Evolutionary conservation across 2,888 invertebrate genomes (phyloP), one percentile per base, ranked within the genome.

Genomic region (Drosophila buzzatii): DNA sequence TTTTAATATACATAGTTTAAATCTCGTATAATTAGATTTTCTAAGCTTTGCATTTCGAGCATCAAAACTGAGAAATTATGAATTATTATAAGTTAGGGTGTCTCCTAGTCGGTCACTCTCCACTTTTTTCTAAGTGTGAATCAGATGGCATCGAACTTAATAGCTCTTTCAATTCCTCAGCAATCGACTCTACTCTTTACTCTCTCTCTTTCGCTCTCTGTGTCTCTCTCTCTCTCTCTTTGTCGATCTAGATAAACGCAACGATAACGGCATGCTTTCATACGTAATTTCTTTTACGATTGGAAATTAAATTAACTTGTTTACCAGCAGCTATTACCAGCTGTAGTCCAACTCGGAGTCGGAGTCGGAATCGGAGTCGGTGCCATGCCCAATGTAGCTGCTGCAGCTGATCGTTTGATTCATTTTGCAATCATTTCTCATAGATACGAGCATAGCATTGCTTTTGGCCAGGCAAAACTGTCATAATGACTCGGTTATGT

Each of bases 231-330:
- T 42, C n/a, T 56, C 18, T 47, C 4, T 55, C 8, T 39, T 39
- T 31, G 0, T 37, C 10, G 42, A 8, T 45, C 47, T 57, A 63
- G 81, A 82, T 85, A 82, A 90, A 73, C 35, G 59, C 61, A 42
- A 60, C 83, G 86, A 90, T 90, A 90, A 85, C 89, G 90, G 80
- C 86, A 55, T 71, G 84, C 73, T 79, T 90, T 89, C 71, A 88
- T 90, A 90, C 89, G 86, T 85, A 90, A 85, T 90, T 90, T 85
- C 73, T 68, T 90, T 89, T 89, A 83, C 89, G 84, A 86, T 77
- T 90, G 85, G 84, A 88, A 88, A 90, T 90, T 73, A 85, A 90
- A 90, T 89, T 90, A 85, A 85, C 85, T 90, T 33, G 51, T 51
- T 51, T 33, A 33, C 18, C 51, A 51, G 20, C 51, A 49, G 72